Conservation (phyloP, 1,140 invertebrate genomes). For the Dreissena rostriformis region DNA sequence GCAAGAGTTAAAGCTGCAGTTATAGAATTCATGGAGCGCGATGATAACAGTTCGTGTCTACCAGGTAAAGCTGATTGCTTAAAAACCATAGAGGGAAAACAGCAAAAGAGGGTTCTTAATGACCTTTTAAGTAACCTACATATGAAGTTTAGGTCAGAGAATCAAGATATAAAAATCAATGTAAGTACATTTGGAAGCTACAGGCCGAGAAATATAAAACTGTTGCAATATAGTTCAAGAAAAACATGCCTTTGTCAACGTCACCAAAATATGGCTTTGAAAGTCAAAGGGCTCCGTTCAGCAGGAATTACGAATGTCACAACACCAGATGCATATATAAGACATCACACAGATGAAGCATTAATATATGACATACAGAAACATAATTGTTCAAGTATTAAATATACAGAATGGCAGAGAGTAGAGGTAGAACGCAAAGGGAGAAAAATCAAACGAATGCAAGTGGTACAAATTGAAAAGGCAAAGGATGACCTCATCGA, state of each 20-base stretch:
- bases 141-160: slow-evolving; percentile 31
- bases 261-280: slow-evolving; percentile 49
- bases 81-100: neutral
- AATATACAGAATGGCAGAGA: slow-evolving; percentile 20
- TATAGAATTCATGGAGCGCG: neutral
- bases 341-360: slow-evolving; percentile 9
- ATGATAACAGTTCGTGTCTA: slow-evolving; percentile 23
- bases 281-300: slow-evolving; percentile 17
- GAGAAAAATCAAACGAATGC: slow-evolving; percentile 23
- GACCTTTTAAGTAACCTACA: slow-evolving; percentile 18
- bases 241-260: slow-evolving; percentile 44
- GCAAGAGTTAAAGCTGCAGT: neutral
- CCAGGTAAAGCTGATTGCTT: neutral
- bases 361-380: neutral
- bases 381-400: neutral
- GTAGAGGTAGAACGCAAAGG: slow-evolving; percentile 32
- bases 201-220: slow-evolving; percentile 24
- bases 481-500: neutral
- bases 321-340: slow-evolving; percentile 19
- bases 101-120: slow-evolving; percentile 23
- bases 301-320: neutral
- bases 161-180: slow-evolving; percentile 1
- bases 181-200: slow-evolving; percentile 12
- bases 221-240: slow-evolving; percentile 24
- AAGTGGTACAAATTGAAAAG: slow-evolving; percentile 2